Evolutionary conservation across 1,140 invertebrate genomes (phyloP), one percentile per base, ranked within the genome.

Genomic region (Drosophila melanogaster): DNA sequence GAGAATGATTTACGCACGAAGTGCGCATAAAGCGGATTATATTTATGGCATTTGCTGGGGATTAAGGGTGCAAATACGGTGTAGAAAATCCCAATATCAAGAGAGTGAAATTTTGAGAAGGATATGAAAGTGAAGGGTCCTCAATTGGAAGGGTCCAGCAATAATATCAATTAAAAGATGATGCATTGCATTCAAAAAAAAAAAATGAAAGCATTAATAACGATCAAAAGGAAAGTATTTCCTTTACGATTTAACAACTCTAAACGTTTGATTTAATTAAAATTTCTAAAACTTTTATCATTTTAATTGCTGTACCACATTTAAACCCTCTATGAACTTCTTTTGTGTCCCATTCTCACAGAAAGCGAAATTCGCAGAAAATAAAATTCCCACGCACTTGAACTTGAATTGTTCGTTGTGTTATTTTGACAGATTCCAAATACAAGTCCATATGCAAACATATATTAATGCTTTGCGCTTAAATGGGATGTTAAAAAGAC

Each of bases 341-440:
- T 11, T 22, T 24, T 30, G 6, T 5, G 1, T 1, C 3, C 26
- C 30, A 47, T 17, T 11, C n/a, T 11, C 4, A 12, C 14, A 8
- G 37, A 4, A 17, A 65, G n/a, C 35, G 50, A 47, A 76, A 87
- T 86, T 86, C 83, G 83, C 66, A 69, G 83, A 86, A 86, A 60
- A 50, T 38, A 50, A 79, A 72, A 67, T 86, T 86, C 83, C 83
- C 83, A 86, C 83, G 83, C 83, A 86, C 83, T 86, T 86, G 83
- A 86, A 86, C 79, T 83, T 85, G 81, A 85, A 86, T 83, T 83
- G 62, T 70, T 46, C 35, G 65, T 47, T 59, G 61, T 51, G 41
- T 51, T 78, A 77, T 85, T 85, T 85, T 80, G 79, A 81, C 79
- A 81, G 76, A 74, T 73, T 77, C 26, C 24, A 71, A 71, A 77